phyloP scores from a whole-genome alignment of 2,113 vertebrate species.

The Vulpes lagopus region DNA sequence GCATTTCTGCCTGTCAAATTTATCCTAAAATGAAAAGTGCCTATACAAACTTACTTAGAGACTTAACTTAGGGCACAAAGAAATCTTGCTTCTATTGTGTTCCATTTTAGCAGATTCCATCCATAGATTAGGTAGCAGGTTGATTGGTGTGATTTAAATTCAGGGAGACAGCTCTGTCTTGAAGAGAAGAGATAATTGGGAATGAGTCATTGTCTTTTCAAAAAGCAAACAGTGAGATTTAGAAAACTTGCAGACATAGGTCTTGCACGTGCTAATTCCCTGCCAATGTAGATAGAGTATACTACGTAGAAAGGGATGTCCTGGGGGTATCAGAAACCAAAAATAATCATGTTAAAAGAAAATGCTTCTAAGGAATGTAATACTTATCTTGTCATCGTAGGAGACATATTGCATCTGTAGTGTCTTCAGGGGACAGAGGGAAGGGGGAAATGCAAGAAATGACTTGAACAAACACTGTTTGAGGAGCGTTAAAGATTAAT shows the following conservation, averaged over 20 bases:
- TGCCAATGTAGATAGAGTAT: neutral
- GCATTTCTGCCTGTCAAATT: neutral
- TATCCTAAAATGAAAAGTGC: neutral
- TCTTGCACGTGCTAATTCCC: neutral
- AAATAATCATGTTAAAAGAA: slow-evolving; percentile 49
- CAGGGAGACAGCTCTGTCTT: slow-evolving; percentile 28
- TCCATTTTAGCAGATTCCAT: neutral
- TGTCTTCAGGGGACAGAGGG: neutral
- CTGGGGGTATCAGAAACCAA: neutral
- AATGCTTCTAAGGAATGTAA: neutral
- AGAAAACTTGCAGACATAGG: neutral
- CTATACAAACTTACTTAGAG: neutral
- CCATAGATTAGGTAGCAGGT: neutral
- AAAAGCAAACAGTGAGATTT: slow-evolving; percentile 1
- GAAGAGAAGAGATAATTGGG: slow-evolving; percentile 43
- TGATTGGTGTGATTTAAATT: slow-evolving; percentile 18
- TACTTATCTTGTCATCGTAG: neutral
- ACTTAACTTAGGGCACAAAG: neutral
- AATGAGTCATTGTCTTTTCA: slow-evolving; percentile 55
- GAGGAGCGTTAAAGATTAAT: neutral
- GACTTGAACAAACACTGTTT: neutral
- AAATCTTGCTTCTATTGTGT: neutral
- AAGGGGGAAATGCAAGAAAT: neutral
- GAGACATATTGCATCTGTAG: slow-evolving; percentile 19
- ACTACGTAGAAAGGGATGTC: neutral